Base-by-base conservation (phyloP, 2,797 vertebrate genomes). In the Pipistrellus nathusii region DNA sequence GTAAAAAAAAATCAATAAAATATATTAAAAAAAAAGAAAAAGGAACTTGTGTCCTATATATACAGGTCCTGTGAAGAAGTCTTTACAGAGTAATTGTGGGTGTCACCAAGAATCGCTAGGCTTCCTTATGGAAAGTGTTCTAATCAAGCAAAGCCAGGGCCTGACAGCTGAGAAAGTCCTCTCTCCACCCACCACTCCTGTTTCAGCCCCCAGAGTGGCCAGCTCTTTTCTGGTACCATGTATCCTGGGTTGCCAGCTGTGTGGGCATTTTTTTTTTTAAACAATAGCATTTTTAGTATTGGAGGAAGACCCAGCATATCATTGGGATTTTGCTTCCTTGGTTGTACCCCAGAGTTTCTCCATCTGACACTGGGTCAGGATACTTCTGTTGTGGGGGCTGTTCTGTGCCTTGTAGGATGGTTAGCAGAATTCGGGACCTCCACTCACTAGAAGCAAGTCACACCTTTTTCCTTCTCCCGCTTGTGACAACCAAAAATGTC, bases 311-410 rank as follows among this genome's bases (percentile, higher is more conserved):
- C 48, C 57, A 44, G 18, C 9, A 30, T 73, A 1, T 69, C 48
- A 9, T 14, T 88, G 38, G 38, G 44, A 86, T 38, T 75, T 93
- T 89, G 48, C 55, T 85, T 90, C 17, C 44, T 82, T 75, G 73
- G 9, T 59, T 66, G 6, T 90, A 71, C 69, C 8, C 46, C 71
- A 91, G 64, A 51, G 11, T 41, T 88, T 85, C 68, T 85, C 9
- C 51, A 0, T 82, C 48, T 90, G 59, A 62, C 15, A 55, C 59
- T 11, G 27, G 35, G 57, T 11, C 8, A 62, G 27, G 68, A n/a
- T 11, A 46, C 48, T 64, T 81, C 25, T 84, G 84, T 62, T 32
- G 8, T 69, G 4, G 78, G 44, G 53, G 27, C 21, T 87, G 30
- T 53, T 30, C 75, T 51, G 25, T 57, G 57, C 23, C 8, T 18